A percentile compares a stretch with the other conserved stretches of the same genome.
Evolutionary conservation across 2,797 vertebrate species (phyloP).

Genomic region (Simalia tracyae): DNA sequence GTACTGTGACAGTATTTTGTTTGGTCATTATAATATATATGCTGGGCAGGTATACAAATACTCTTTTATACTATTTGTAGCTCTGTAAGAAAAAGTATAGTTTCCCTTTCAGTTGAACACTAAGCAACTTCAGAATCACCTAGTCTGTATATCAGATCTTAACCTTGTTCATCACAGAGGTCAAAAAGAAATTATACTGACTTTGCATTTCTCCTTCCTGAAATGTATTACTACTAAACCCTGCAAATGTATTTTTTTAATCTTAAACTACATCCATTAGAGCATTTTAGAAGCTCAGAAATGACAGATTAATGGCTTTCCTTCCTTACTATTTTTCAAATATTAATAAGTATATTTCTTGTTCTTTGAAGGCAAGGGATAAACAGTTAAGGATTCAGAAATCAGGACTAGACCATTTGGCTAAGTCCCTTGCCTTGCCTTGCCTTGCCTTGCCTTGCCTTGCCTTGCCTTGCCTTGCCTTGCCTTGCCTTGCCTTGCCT

Average conservation of each 20-base stretch:
- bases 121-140: neutral
- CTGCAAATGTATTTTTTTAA: constrained; percentile 6
- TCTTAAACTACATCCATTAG: constrained; percentile 31
- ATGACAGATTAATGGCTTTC: constrained; percentile 43
- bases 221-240: constrained; percentile 25
- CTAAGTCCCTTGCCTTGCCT: neutral
- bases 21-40: neutral
- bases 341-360: constrained; percentile 40
- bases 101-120: neutral
- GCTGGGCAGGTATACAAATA: neutral
- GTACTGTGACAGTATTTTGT: neutral
- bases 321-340: constrained; percentile 41
- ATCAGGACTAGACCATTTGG: neutral
- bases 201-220: constrained; percentile 10
- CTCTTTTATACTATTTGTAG: neutral
- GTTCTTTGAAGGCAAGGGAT: neutral
- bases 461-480: too few species aligned
- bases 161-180: neutral
- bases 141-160: neutral
- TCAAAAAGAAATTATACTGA: constrained; percentile 21
- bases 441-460: too few species aligned
- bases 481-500: fast-evolving
- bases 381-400: neutral
- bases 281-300: constrained; percentile 29
- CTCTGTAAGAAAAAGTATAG: neutral